A percentile compares a stretch with the other conserved stretches of the same genome.
These are phyloP conservation scores for Collichthys lucidus DNA, from an alignment of 2,113 vertebrate species.

Conservation along the genomic window DNA sequence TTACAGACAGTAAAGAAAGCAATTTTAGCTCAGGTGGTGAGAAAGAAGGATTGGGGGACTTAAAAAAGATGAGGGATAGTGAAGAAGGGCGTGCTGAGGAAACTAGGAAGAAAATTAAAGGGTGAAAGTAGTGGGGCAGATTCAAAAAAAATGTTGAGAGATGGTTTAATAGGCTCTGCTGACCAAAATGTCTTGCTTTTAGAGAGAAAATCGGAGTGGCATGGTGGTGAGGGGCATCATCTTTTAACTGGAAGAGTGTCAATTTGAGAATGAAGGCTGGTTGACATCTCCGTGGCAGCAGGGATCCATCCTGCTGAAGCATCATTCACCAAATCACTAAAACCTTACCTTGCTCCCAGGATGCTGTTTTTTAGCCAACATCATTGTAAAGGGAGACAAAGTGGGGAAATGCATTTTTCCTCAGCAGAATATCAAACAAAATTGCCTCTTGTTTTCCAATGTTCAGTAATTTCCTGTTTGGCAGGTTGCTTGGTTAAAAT, in stretches of 20 bases:
- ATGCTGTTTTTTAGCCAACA: neutral
- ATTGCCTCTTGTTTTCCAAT: conserved; percentile 37
- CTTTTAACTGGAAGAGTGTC: conserved; percentile 27
- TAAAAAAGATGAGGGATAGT: conserved; percentile 40
- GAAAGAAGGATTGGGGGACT: conserved; percentile 34
- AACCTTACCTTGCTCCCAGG: neutral
- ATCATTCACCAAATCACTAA: conserved; percentile 32
- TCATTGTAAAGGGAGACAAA: neutral
- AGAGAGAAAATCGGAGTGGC: conserved; percentile 17
- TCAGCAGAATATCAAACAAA: conserved; percentile 26
- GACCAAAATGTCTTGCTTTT: conserved; percentile 42
- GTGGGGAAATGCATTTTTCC: neutral
- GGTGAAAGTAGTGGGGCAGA: neutral
- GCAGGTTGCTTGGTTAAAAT: conserved; percentile 26
- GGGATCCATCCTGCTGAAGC: conserved; percentile 32
- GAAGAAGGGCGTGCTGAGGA: conserved; percentile 43
- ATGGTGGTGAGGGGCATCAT: conserved; percentile 17
- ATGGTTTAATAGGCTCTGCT: conserved; percentile 34
- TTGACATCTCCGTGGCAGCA: conserved; percentile 39
- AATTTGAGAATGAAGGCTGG: conserved; percentile 35
- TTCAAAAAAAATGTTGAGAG: conserved; percentile 42
- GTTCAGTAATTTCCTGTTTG: conserved; percentile 35
- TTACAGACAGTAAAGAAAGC: conserved; percentile 57
- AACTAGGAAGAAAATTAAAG: conserved; percentile 44
- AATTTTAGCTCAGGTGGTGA: conserved; percentile 47